Conservation (phyloP, 2,113 vertebrate genomes). For the Neomonachus schauinslandi region DNA sequence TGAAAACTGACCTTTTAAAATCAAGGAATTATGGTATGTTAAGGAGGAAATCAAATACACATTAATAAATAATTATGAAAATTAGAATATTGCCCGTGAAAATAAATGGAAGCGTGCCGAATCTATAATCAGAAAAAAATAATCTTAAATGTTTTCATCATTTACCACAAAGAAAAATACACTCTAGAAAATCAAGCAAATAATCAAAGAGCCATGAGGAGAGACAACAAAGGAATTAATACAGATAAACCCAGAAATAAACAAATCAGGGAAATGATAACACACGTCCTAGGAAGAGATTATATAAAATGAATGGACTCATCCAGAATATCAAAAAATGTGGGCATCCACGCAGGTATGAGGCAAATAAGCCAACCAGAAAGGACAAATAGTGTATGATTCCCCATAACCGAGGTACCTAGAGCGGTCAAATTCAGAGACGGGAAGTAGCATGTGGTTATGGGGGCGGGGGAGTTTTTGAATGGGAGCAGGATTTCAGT, state of each 20-base stretch:
- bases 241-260: slow-evolving; percentile 22
- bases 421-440: background rate
- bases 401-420: background rate
- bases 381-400: background rate
- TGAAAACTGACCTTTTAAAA: slow-evolving; percentile 21
- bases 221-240: background rate
- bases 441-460: background rate
- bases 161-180: background rate
- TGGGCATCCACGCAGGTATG: background rate
- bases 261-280: slow-evolving; percentile 1
- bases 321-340: background rate
- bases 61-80: slow-evolving; percentile 52
- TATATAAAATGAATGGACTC: slow-evolving; percentile 5
- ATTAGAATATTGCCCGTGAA: background rate
- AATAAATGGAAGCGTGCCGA: background rate
- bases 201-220: background rate
- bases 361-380: background rate
- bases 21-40: background rate
- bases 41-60: slow-evolving; percentile 17
- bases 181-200: background rate
- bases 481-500: background rate
- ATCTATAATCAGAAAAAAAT: background rate
- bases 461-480: background rate
- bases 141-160: background rate
- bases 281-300: background rate